Percentiles rank a stretch among this genome's conserved stretches.
phyloP scores from a whole-genome alignment of 2,888 invertebrate species.

The Shargacucullia verbasci region DNA sequence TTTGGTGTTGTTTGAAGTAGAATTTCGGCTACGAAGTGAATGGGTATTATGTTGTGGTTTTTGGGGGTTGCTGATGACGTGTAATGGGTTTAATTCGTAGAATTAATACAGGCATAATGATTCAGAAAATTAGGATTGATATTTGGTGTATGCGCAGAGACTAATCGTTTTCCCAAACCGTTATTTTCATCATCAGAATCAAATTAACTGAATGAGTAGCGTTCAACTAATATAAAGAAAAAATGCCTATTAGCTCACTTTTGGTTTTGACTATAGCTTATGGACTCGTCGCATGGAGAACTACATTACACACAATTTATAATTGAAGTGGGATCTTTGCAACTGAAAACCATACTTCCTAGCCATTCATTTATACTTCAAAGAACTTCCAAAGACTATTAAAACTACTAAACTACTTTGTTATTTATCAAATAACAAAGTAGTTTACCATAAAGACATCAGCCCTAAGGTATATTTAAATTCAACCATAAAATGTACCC shows the following conservation, averaged over 20 bases:
- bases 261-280: no score
- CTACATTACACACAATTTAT: neutral
- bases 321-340: constrained; percentile 5
- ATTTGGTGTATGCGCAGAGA: no score
- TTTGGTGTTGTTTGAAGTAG: constrained; percentile 19
- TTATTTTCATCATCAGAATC: no score
- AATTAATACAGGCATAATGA: constrained; percentile 31
- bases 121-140: neutral
- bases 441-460: constrained; percentile 24
- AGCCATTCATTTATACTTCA: constrained; percentile 1
- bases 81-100: constrained; percentile 27
- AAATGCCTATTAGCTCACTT: no score
- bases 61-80: constrained; percentile 11
- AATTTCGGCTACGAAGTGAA: neutral
- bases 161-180: no score
- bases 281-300: no score
- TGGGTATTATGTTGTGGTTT: constrained; percentile 11
- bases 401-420: no score
- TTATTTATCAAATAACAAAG: constrained; percentile 18
- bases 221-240: no score
- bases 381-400: constrained; percentile 4
- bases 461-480: constrained; percentile 29
- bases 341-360: constrained; percentile 4
- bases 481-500: constrained; percentile 28
- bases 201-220: no score